phyloP scores from a whole-genome alignment of 2,113 vertebrate species.

The Pteronura brasiliensis region DNA sequence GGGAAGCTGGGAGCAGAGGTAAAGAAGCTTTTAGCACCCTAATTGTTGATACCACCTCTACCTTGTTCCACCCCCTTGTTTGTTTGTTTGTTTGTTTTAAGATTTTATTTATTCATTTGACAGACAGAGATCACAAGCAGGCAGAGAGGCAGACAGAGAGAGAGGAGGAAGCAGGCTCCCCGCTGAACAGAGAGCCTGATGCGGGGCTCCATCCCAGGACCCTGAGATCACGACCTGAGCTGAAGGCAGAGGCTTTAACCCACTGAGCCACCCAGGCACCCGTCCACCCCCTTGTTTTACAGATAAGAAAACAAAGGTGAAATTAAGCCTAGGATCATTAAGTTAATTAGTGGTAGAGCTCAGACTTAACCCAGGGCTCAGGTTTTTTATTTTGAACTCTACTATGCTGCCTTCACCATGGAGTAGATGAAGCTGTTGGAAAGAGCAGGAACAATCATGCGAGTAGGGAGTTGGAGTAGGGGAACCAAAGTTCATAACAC shows the following conservation, averaged over 20 bases:
- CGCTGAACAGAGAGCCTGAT: too few species aligned
- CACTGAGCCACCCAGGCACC: too few species aligned
- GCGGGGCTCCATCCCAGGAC: too few species aligned
- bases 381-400: not conserved
- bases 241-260: too few species aligned
- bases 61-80: not conserved
- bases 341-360: not conserved
- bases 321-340: not conserved
- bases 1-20: not conserved
- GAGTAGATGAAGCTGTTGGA: not conserved
- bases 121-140: too few species aligned
- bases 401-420: not conserved
- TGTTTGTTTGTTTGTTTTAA: too few species aligned
- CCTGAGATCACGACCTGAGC: too few species aligned
- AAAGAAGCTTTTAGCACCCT: conserved; percentile 34
- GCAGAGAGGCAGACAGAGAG: too few species aligned
- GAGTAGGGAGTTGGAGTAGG: not conserved
- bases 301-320: not conserved
- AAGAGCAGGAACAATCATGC: not conserved
- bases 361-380: not conserved
- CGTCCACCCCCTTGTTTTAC: not conserved
- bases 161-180: too few species aligned
- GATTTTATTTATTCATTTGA: too few species aligned
- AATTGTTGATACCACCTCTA: not conserved
- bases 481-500: not conserved